Base-by-base conservation (phyloP, 2,113 vertebrate genomes). In the Malurus elegans region DNA sequence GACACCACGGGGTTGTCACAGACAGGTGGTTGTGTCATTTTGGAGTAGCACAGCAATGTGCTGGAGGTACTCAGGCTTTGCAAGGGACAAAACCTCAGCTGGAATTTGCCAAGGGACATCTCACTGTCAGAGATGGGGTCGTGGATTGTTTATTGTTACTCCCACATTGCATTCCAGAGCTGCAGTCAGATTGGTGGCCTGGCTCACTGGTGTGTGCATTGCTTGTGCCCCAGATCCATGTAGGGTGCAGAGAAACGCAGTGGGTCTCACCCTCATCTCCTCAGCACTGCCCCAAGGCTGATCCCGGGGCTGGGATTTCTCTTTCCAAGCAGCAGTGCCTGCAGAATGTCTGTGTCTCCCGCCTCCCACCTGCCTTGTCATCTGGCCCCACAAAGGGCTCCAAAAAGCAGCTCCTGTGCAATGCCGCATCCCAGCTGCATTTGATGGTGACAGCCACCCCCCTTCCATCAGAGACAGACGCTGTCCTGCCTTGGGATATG, bases 391-490 rank as follows among this genome's bases (percentile, higher is more conserved):
- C n/a, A 7, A 42, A 12, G 34, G 9, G 11, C 36, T 80, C n/a
- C 76, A 65, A 18, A 34, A 24, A 3, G 53, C 31, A 62, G 42
- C 16, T 79, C 18, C 58, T 2, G 2, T 48, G 36, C 47, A 4
- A 7, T 57, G 32, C 23, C 1, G 2, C 21, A 34, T 74, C 45
- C 51, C 1, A 0, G 7, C 1, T 18, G 32, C 10, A 1, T 8
- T 24, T 21, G 48, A 23, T 48, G 44, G 8, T 44, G 29, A 26
- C 25, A 23, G 18, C 23, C 20, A 3, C 62, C 26, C 31, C 12
- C 32, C 11, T 71, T 44, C n/a, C 28, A 5, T 5, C 58, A 36
- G 45, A 44, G 25, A 26, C 0, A 1, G 56, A 40, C 25, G 4
- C 10, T 7, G 6, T 24, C 53, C 51, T 44, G 58, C 36, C 21